Percentiles rank a stretch among this genome's conserved stretches.
phyloP scores from a whole-genome alignment of 1,140 invertebrate species.

The Apolygus lucorum region DNA sequence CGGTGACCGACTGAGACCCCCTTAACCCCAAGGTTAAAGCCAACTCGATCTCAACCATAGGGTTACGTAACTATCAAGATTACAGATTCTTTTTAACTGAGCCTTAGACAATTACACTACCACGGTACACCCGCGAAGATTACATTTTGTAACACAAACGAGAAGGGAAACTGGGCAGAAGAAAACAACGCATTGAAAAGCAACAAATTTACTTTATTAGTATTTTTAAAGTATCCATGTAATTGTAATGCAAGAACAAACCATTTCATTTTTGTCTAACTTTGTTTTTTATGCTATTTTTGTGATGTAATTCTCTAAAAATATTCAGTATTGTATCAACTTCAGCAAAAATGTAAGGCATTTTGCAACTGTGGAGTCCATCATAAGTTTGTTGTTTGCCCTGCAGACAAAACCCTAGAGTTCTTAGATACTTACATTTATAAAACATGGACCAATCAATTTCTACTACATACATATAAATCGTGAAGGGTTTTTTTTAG shows the following conservation, averaged over 20 bases:
- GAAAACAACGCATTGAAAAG: constrained; percentile 23
- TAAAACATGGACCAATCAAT: constrained; percentile 31
- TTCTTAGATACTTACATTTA: constrained; percentile 27
- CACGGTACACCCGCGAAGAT: too few species aligned
- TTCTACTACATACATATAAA: constrained; percentile 30
- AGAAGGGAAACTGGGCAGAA: too few species aligned
- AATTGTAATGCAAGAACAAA: constrained; percentile 30
- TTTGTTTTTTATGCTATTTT: constrained; percentile 24
- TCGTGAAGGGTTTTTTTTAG: constrained; percentile 25
- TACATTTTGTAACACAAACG: too few species aligned
- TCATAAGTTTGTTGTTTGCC: constrained; percentile 22
- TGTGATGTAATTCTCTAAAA: constrained; percentile 29
- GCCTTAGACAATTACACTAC: too few species aligned
- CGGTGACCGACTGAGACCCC: too few species aligned
- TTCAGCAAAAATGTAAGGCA: constrained; percentile 27
- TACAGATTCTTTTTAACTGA: too few species aligned
- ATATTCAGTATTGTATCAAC: constrained; percentile 25
- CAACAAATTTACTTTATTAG: constrained; percentile 31
- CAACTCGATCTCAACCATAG: too few species aligned
- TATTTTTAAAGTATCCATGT: constrained; percentile 31
- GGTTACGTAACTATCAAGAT: too few species aligned
- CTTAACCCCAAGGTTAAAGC: too few species aligned
- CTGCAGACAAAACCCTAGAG: constrained; percentile 21
- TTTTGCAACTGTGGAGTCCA: constrained; percentile 27
- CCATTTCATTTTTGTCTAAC: constrained; percentile 24